Evolutionary conservation across 2,797 vertebrate genomes (phyloP).

Genomic region (Fistularia tabacaria): DNA sequence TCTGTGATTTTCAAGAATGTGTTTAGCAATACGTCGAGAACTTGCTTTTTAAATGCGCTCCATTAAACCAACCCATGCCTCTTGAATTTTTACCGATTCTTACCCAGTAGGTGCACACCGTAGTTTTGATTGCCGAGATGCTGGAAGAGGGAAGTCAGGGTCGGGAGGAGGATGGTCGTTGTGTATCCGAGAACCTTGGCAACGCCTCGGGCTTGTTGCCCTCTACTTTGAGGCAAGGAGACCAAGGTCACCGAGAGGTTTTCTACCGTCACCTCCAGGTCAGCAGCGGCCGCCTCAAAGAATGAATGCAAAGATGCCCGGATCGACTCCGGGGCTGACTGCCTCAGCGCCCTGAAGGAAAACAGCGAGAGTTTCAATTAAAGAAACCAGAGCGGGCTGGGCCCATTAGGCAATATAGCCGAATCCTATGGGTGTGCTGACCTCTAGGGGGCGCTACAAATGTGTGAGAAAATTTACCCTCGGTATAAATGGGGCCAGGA

Average conservation of each 20-base stretch:
- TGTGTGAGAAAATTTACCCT: too few species aligned
- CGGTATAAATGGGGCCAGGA: too few species aligned
- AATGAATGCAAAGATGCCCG: constrained; percentile 80
- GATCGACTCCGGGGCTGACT: constrained; percentile 78
- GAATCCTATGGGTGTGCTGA: too few species aligned
- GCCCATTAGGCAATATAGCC: too few species aligned
- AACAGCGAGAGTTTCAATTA: too few species aligned
- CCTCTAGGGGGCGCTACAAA: too few species aligned
- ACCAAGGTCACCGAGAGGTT: constrained; percentile 77
- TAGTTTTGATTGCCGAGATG: constrained; percentile 84
- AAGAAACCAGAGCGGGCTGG: too few species aligned
- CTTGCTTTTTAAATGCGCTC: background rate
- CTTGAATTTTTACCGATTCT: constrained; percentile 20
- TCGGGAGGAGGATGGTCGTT: constrained; percentile 84
- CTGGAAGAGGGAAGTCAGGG: constrained; percentile 88
- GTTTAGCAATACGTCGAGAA: background rate
- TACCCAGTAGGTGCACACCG: constrained; percentile 86
- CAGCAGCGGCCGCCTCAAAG: constrained; percentile 85
- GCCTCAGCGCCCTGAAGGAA: constrained; percentile 78
- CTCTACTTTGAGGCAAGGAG: constrained; percentile 79
- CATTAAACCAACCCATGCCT: background rate
- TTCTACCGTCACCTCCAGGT: constrained; percentile 86
- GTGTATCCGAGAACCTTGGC: constrained; percentile 84
- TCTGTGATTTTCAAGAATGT: too few species aligned
- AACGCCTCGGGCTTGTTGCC: constrained; percentile 77